A percentile compares a stretch with the other conserved stretches of the same genome.
phyloP scores from a whole-genome alignment of 2,113 vertebrate species.

The Hemiprocne comata region DNA sequence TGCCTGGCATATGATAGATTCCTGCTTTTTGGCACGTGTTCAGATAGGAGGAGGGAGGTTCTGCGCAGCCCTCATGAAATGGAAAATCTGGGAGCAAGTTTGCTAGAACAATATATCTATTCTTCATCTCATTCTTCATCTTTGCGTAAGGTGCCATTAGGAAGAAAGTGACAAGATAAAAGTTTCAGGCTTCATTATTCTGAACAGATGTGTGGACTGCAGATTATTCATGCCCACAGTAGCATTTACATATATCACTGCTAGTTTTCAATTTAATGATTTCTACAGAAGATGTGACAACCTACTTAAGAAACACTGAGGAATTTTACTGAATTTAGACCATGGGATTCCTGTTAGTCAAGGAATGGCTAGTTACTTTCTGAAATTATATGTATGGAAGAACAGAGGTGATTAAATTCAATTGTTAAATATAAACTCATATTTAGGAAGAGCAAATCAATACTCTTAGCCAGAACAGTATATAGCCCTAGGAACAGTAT shows the following conservation, averaged over 20 bases:
- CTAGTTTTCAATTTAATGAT: background rate
- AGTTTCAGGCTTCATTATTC: background rate
- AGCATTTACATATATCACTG: background rate
- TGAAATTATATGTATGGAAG: background rate
- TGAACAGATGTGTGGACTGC: background rate
- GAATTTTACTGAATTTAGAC: slow-evolving; percentile 33
- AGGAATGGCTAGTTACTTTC: background rate
- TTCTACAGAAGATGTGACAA: slow-evolving; percentile 18
- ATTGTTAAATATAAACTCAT: background rate
- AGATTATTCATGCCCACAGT: slow-evolving; percentile 20
- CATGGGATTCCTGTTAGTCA: background rate
- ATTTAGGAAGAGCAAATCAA: background rate
- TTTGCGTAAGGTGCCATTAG: background rate
- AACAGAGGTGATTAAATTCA: background rate
- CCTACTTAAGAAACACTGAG: background rate
- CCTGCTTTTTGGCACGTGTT: background rate
- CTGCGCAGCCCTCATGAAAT: background rate
- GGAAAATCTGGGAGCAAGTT: background rate
- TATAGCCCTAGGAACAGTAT: background rate
- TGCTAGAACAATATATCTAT: background rate
- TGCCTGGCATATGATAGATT: background rate
- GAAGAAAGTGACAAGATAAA: background rate
- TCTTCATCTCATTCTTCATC: background rate
- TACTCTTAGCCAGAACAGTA: background rate
- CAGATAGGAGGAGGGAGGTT: background rate